phyloP scores from a whole-genome alignment of 37 sponge, comb jelly and placozoan species.

The Tethya wilhelma region DNA sequence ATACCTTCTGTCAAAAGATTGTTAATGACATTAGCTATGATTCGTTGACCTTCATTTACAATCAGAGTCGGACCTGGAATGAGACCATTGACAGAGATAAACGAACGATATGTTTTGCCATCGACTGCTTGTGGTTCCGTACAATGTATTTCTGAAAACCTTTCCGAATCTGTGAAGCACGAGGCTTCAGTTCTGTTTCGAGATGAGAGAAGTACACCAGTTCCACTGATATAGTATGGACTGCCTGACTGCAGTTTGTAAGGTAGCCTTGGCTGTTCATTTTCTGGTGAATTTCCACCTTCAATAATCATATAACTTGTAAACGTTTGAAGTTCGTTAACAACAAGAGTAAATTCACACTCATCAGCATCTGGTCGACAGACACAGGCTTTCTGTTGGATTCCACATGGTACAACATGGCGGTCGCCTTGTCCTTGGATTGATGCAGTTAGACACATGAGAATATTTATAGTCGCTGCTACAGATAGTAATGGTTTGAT shows the following conservation, averaged over 20 bases:
- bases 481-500: too few species aligned
- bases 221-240: slow-evolving; percentile 17
- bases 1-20: slow-evolving; percentile 47
- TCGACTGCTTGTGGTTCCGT: slow-evolving; percentile 47
- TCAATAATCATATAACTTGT: slow-evolving; percentile 24
- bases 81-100: slow-evolving; percentile 52
- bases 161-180: slow-evolving; percentile 10
- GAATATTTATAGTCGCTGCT: too few species aligned
- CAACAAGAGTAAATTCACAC: slow-evolving; percentile 40
- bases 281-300: neutral
- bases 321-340: slow-evolving; percentile 66
- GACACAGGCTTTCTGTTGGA: slow-evolving; percentile 35
- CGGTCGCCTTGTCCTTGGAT: neutral
- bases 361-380: slow-evolving; percentile 19
- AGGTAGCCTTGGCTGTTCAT: neutral
- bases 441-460: too few species aligned
- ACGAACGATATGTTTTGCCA: slow-evolving; percentile 45
- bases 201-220: slow-evolving; percentile 12
- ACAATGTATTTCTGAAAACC: slow-evolving; percentile 22
- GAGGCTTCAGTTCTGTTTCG: neutral
- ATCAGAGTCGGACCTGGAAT: slow-evolving; percentile 73
- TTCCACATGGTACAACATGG: slow-evolving; percentile 11
- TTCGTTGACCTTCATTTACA: slow-evolving; percentile 39
- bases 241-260: neutral
- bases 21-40: slow-evolving; percentile 63